Percentiles rank a stretch among this genome's conserved stretches.
These are phyloP conservation scores for Chloropsis hardwickii DNA, from an alignment of 2,113 vertebrate species.

Conservation along the genomic window DNA sequence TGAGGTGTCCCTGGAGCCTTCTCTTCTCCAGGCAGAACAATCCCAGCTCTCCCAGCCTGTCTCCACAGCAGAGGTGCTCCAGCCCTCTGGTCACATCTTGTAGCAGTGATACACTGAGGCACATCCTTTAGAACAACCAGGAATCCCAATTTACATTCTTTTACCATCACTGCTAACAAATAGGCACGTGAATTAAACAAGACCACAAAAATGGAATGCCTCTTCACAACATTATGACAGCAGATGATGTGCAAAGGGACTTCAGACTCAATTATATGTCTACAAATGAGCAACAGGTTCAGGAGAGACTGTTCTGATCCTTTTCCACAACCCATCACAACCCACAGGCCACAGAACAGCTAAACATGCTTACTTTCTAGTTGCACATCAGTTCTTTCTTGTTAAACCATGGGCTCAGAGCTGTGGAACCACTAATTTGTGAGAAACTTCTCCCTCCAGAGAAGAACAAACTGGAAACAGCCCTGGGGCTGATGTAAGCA, in stretches of 20 bases:
- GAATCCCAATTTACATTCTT: not conserved
- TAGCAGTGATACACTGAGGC: not conserved
- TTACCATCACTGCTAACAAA: not conserved
- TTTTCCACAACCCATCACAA: not conserved
- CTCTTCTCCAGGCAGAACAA: not conserved
- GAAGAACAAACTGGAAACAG: slow-evolving; percentile 49
- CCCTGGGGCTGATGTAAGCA: slow-evolving; percentile 47
- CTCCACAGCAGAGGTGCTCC: not conserved
- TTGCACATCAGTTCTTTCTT: not conserved
- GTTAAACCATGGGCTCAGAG: slow-evolving; percentile 28
- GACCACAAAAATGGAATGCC: not conserved
- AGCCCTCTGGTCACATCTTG: not conserved
- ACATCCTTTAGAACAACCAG: not conserved
- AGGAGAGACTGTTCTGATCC: not conserved
- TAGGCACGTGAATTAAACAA: not conserved
- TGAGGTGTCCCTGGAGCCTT: not conserved
- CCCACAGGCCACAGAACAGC: not conserved
- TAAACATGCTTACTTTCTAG: slow-evolving; percentile 4
- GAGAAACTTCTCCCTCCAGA: slow-evolving; percentile 39
- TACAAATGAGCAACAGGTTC: not conserved
- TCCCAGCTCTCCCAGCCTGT: not conserved
- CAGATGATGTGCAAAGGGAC: not conserved
- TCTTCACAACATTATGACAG: not conserved
- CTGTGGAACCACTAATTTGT: slow-evolving; percentile 57
- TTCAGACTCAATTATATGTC: not conserved